These are phyloP conservation scores for Zaprionus tsacasi DNA, from an alignment of 1,140 invertebrate species.

Conservation along the genomic window DNA sequence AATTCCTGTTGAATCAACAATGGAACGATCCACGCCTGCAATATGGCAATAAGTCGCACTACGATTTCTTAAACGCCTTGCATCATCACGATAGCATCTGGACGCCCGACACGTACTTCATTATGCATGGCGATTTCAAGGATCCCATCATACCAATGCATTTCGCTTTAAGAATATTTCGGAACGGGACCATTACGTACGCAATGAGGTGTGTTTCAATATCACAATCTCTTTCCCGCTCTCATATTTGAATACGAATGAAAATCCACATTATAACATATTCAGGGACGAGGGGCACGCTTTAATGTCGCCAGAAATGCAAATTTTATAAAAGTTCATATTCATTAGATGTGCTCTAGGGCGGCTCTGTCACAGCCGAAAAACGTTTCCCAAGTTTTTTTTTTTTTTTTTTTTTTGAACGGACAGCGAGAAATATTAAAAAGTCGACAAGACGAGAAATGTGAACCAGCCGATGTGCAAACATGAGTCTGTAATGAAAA, in stretches of 20 bases:
- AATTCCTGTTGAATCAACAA: constrained; percentile 95
- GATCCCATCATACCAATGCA: constrained; percentile 95
- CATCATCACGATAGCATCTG: constrained; percentile 95
- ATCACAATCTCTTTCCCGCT: not conserved
- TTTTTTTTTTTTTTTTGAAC: constrained; percentile 21
- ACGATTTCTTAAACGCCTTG: constrained; percentile 94
- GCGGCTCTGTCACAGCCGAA: constrained; percentile 7
- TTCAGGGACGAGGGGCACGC: not conserved
- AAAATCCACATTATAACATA: constrained; percentile 41
- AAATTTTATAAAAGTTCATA: constrained; percentile 46
- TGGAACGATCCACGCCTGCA: constrained; percentile 94
- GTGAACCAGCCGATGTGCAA: constrained; percentile 53
- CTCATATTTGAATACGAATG: constrained; percentile 67
- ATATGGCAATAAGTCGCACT: constrained; percentile 93
- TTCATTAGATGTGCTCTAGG: constrained; percentile 35
- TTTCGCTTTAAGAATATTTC: constrained; percentile 94
- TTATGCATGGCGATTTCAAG: constrained; percentile 97
- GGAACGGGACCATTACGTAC: constrained; percentile 96
- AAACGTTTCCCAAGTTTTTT: constrained; percentile 29
- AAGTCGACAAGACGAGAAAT: constrained; percentile 37
- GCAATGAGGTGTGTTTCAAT: constrained; percentile 90
- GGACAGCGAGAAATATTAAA: constrained; percentile 44
- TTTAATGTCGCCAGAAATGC: constrained; percentile 36
- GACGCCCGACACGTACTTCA: constrained; percentile 97
- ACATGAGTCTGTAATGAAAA: constrained; percentile 60